Conservation (phyloP, 2,888 invertebrate genomes). For the Ophonus ardosiacus region DNA sequence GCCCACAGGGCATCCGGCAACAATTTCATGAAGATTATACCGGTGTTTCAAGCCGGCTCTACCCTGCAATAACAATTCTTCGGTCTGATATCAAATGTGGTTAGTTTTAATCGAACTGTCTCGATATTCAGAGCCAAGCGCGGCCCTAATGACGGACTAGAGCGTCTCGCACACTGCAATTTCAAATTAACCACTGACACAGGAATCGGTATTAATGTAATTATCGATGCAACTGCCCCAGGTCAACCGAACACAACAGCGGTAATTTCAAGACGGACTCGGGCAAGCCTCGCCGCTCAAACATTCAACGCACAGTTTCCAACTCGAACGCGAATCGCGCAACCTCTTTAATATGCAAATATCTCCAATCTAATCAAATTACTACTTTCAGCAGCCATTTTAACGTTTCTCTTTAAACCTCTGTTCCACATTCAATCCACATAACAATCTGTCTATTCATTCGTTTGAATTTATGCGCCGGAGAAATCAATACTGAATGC, state of each 20-base stretch:
- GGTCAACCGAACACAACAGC: conserved; percentile 69
- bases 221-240: conserved; percentile 73
- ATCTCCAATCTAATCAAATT: conserved; percentile 35
- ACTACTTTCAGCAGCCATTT: neutral
- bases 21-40: conserved; percentile 64
- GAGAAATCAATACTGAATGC: neutral
- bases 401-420: conserved; percentile 1
- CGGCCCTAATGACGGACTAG: conserved; percentile 66
- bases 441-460: no score
- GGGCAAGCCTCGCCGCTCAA: conserved; percentile 10
- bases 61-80: conserved; percentile 74
- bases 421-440: neutral
- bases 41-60: conserved; percentile 56
- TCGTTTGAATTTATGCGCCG: conserved; percentile 39
- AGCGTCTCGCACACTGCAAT: conserved; percentile 71
- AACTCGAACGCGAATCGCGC: conserved; percentile 48
- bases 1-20: conserved; percentile 63
- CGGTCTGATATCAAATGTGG: conserved; percentile 75
- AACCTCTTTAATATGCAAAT: conserved; percentile 55
- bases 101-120: conserved; percentile 72
- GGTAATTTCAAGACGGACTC: conserved; percentile 68
- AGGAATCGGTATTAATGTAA: conserved; percentile 74
- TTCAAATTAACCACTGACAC: conserved; percentile 68
- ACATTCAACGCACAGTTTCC: conserved; percentile 66
- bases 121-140: conserved; percentile 69